Base-by-base conservation (phyloP, 92 coral and sea anemone genomes). In the Epizoanthus scotinus region DNA sequence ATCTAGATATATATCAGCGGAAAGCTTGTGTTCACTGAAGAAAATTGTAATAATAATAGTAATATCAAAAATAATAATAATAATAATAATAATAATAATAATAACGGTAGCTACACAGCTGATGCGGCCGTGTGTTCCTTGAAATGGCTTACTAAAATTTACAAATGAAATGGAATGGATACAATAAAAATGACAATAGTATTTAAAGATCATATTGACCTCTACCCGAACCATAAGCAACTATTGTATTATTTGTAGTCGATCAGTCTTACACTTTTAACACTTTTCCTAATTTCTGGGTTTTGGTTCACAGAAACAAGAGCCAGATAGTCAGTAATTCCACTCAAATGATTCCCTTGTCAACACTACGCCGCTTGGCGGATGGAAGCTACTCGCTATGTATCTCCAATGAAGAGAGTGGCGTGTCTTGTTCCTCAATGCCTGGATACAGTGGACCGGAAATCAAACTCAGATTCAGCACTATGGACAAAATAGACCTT, bases 391-490 rank as follows among this genome's bases (percentile, higher is more conserved):
- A 64, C 44, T 40, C 29, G 6, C 70, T 64, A 2, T 64, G 70
- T 27, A 64, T 64, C 47, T 64, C 47, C 0, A 64, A 64, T 40
- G 40, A 64, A 64, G 40, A 25, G 2, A 50, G 77, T 60, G 77
- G 40, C 26, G 62, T 15, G 5, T 71, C 77, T 0, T 71, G 77
- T 7, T 71, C 77, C 12, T 50, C 77, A 0, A 27, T 71, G 50
- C 19, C 77, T 5, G 44, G 42, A 21, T 71, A 71, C 24, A 71
- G 38, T 6, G 77, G 77, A 12, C 77, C 42, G 6, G 77, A 49
- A 15, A 52, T 26, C 77, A 49, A 52, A 8, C 40, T 71, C 9
- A 50, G 50, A 52, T 71, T 71, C 40, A 47, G 77, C 24, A 47
- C 3, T 10, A 26, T 71, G 38, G 77, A 71, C 27, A 38, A 71